Percentiles rank a stretch among this genome's conserved stretches.
Evolutionary conservation across 2,888 invertebrate genomes (phyloP).

Genomic region (Fragum fragum): DNA sequence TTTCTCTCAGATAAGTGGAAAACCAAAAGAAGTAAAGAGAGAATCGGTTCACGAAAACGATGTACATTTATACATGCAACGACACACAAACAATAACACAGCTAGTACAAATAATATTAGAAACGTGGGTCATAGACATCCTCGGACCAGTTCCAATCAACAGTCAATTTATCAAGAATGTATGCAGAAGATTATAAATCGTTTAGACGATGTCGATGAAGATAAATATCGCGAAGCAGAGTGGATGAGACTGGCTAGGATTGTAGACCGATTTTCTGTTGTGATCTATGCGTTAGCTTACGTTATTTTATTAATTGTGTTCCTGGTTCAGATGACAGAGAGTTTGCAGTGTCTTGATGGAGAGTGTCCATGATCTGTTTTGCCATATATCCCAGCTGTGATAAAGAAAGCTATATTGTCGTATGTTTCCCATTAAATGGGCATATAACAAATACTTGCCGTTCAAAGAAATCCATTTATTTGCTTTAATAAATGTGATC

Average conservation of each 20-base stretch:
- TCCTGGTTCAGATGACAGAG: background rate
- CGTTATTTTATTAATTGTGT: background rate
- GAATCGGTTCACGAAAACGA: background rate
- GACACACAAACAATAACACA: background rate
- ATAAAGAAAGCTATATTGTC: too few species aligned
- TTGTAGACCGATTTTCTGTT: slow-evolving; percentile 1
- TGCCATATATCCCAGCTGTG: too few species aligned
- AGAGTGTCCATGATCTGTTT: background rate
- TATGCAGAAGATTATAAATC: slow-evolving; percentile 7
- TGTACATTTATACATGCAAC: background rate
- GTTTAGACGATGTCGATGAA: background rate
- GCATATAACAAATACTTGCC: too few species aligned
- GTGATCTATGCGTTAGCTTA: background rate
- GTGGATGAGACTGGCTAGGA: slow-evolving; percentile 10
- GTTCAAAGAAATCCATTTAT: too few species aligned
- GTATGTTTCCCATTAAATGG: too few species aligned
- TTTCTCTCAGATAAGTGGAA: background rate
- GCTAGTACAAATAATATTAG: background rate
- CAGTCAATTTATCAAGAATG: background rate
- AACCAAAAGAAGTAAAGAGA: background rate
- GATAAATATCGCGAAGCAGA: background rate
- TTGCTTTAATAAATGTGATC: too few species aligned
- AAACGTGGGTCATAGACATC: background rate
- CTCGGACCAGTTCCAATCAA: background rate
- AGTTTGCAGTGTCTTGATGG: background rate